phyloP scores from a whole-genome alignment of 2,888 invertebrate genomes.

The Tillus elongatus region DNA sequence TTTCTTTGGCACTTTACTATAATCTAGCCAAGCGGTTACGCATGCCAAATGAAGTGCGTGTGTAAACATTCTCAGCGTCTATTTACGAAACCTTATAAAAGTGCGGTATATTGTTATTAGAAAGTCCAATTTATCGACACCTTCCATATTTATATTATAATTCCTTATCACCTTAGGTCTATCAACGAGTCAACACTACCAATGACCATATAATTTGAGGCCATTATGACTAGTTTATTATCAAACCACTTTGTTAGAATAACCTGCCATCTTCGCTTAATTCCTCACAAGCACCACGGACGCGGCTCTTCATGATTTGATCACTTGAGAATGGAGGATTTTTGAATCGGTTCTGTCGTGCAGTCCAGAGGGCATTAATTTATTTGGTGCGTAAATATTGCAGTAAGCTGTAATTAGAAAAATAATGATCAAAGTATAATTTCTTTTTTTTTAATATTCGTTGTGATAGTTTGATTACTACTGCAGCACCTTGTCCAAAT shows the following conservation, averaged over 20 bases:
- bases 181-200: conserved; percentile 20
- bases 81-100: conserved; percentile 21
- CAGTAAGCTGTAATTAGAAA: conserved; percentile 9
- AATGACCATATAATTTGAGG: conserved; percentile 23
- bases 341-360: not conserved
- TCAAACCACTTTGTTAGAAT: conserved; percentile 13
- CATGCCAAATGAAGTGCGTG: conserved; percentile 18
- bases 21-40: conserved; percentile 17
- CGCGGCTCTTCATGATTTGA: conserved; percentile 3
- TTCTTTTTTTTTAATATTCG: conserved; percentile 12
- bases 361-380: conserved; percentile 1
- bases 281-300: conserved; percentile 2
- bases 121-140: conserved; percentile 26
- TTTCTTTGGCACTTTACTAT: conserved; percentile 13
- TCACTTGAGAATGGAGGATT: not conserved
- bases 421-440: conserved; percentile 18
- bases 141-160: conserved; percentile 27
- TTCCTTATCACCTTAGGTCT: conserved; percentile 22
- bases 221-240: conserved; percentile 22
- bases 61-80: conserved; percentile 18
- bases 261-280: conserved; percentile 5
- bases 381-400: not conserved
- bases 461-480: conserved; percentile 17
- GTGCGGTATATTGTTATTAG: conserved; percentile 25
- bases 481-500: conserved; percentile 19